These are phyloP conservation scores for Euclidia mi DNA, from an alignment of 2,888 invertebrate genomes.

Conservation along the genomic window DNA sequence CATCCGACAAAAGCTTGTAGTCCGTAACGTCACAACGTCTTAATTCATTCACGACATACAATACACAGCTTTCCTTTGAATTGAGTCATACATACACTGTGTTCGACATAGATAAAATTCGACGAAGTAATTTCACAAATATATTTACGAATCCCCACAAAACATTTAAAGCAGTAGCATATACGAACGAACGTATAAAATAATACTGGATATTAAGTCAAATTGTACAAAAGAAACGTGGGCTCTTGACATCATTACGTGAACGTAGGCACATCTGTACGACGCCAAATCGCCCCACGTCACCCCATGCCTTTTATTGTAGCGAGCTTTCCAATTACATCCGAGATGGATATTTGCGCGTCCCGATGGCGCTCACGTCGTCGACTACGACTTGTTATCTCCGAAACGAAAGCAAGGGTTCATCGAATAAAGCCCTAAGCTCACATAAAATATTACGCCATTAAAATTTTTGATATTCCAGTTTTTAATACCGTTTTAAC, in stretches of 20 bases:
- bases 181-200: conserved; percentile 26
- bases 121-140: no score
- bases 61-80: no score
- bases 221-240: conserved; percentile 56
- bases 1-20: no score
- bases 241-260: conserved; percentile 52
- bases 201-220: conserved; percentile 48
- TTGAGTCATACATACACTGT: no score
- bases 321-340: conserved; percentile 81
- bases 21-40: no score
- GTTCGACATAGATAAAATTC: no score
- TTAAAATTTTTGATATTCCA: conserved; percentile 40
- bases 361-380: conserved; percentile 49
- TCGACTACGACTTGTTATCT: conserved; percentile 64
- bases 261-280: conserved; percentile 61
- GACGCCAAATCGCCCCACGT: conserved; percentile 66
- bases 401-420: conserved; percentile 67
- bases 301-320: conserved; percentile 76
- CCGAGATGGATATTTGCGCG: conserved; percentile 72
- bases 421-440: conserved; percentile 63
- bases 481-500: conserved; percentile 48
- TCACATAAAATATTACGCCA: conserved; percentile 46
- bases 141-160: neutral
- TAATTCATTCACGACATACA: no score
- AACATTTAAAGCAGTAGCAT: conserved; percentile 2